phyloP scores from a whole-genome alignment of 2,797 vertebrate genomes.

The Rallus crepitans region DNA sequence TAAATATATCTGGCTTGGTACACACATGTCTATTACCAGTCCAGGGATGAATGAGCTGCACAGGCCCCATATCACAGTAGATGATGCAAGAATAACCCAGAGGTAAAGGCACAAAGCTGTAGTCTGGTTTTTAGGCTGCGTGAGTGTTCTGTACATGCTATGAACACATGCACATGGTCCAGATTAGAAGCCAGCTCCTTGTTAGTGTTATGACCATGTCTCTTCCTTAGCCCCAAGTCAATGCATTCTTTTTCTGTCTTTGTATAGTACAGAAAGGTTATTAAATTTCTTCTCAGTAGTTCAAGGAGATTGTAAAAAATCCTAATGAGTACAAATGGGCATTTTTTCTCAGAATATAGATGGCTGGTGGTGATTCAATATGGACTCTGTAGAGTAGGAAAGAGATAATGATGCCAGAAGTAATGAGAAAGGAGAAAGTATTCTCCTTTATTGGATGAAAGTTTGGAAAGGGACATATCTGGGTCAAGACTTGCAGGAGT shows the following conservation, averaged over 20 bases:
- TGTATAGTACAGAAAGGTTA: background rate
- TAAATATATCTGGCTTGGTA: background rate
- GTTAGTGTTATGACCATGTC: background rate
- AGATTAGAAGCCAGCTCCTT: background rate
- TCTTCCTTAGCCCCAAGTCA: background rate
- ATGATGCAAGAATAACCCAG: background rate
- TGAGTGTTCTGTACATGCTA: background rate
- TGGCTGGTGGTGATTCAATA: background rate
- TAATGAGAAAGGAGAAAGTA: background rate
- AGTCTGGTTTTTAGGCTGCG: background rate
- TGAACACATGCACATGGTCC: background rate
- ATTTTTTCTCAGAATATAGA: background rate
- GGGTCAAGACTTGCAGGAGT: background rate
- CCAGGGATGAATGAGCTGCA: background rate
- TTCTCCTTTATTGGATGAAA: background rate
- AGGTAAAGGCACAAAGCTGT: background rate
- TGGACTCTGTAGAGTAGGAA: background rate
- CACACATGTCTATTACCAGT: background rate
- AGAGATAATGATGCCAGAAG: background rate
- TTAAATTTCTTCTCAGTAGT: background rate
- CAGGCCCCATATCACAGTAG: background rate
- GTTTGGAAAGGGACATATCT: background rate
- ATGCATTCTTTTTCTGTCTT: background rate
- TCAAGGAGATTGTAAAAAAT: background rate
- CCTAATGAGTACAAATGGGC: background rate